Evolutionary conservation across 1,140 invertebrate genomes (phyloP), one percentile per base, ranked within the genome.

Genomic region (Zaprionus camerounensis): DNA sequence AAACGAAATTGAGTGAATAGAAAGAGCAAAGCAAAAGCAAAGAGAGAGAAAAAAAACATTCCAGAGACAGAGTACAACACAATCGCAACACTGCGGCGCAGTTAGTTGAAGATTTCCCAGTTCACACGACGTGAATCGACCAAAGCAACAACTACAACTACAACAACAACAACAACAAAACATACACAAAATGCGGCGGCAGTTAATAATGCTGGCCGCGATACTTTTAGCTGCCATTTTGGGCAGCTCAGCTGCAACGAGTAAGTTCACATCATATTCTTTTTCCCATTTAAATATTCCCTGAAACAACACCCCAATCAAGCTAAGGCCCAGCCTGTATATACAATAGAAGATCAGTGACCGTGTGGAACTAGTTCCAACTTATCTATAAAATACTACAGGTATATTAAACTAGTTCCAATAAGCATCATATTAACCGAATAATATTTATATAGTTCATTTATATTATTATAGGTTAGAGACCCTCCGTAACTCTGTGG

Each of bases 121-220:
- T 62, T 26, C 28, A 26, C 20, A 49, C 44, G 28, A 46, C 41
- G 51, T 64, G 58, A 59, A 66, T 26, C 53, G 17, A 62, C 63
- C 57, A 46, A 22, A 51, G 55, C 28, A 71, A 80, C 41, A 68
- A 71, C 68, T 49, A 68, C 44, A 55, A 61, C 34, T 34, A 34
- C n/a, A 55, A 62, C 2, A 71, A 71, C 59, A 72, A 38, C 34
- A 17, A 17, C 1, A 62, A 62, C 51, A 51, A 24, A 24, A 22
- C n/a, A 51, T 5, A 22, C 20, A 51, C 15, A 86, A 83, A 78
- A 92, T 92, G 91, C 68, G 91, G 78, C 91, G 91, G 84, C 91
- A 83, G 80, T 81, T 78, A 79, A 86, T 76, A 69, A 90, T 87
- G 86, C 87, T 92, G 84, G 84, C 91, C 91, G 88, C 91, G 88